Base-by-base conservation (phyloP, 2,888 invertebrate species). In the Machimus rusticus region DNA sequence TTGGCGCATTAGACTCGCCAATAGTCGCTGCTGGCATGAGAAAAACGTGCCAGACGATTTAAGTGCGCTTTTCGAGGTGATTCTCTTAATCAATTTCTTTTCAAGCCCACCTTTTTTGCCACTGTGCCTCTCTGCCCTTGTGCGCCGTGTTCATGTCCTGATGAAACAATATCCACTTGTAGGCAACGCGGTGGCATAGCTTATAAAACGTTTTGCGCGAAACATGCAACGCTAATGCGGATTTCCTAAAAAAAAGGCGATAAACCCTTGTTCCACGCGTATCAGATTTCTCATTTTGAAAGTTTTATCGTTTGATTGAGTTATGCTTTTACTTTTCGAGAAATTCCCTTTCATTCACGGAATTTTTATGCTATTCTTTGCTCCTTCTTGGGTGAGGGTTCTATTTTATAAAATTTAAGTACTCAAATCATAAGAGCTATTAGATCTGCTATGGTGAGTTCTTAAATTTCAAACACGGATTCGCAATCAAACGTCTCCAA, bases 11-110 rank as follows among this genome's bases (percentile, higher is more conserved):
- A 46, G 78, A n/a, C 79, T 9, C 34, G 23, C 79, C 39, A 43
- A 46, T 39, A 79, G 39, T n/a, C 5, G 19, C 23, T 2, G n/a
- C 19, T n/a, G 14, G 37, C 0, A 79, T 23, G 19, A 19, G 46
- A 79, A 43, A 43, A 79, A 79, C 39, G 79, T 39, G 46, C 78
- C 78, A 78, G 46, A 46, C 46, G n/a, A 19, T 43, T 78, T 78
- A 78, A 78, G 46, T 78, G 78, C 78, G 37, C 43, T 78, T 78
- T 76, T 78, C 37, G 46, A 39, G 28, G 43, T 78, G 78, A 78
- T 78, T 43, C 19, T 43, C 28, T 43, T 78, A 78, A 78, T 78
- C 78, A 78, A 78, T 78, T 78, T 43, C 76, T 76, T 39, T 9
- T 8, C 37, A n/a, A 34, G 6, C 76, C 76, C 39, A 34, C 76